Evolutionary conservation across 2,797 vertebrate genomes (phyloP), one percentile per base, ranked within the genome.

Genomic region (Sebastes reedi): DNA sequence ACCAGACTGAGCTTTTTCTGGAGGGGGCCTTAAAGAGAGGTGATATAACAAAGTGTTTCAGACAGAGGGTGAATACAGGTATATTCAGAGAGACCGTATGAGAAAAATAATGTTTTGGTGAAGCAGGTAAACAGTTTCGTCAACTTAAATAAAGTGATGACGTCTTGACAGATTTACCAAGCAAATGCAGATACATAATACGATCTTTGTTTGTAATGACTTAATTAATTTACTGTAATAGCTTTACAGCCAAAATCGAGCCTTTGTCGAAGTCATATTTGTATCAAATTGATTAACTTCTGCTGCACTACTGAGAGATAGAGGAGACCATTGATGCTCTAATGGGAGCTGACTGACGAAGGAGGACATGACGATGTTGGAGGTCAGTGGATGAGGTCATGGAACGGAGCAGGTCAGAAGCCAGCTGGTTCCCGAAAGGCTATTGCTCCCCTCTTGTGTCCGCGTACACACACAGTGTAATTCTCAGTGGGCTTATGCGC

Each of bases 401-500:
- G 89, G 90, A 93, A 94, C 72, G 55, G 42, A 75, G 82, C 62
- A 64, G 88, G 87, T 93, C 93, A 91, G 54, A 89, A 81, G 83
- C 80, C 79, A 12, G 30, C 78, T 80, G 75, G 58, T 91, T 93
- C 90, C 92, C 88, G 80, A 77, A 76, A 92, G 94, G 90, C 82
- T 86, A 39, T 84, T 92, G 92, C 88, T 92, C 93, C 80, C 52
- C 1, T 72, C 83, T 72, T 76, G 59, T 81, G 56, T 84, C 72
- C 78, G 30, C 58, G 34, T 61, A 87, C 77, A 80, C 79, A 84
- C 83, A 73, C 87, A 81, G 55, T 60, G 25, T 58, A 58, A 87
- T 58, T 77, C 86, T 68, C 66, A 90, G 76, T 81, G 83, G 82
- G 72, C 62, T 70, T 39, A 54, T 32, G 12, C 32, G 54, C 25